Base-by-base conservation (phyloP, 2,113 vertebrate genomes). In the Turdus rufiventris region DNA sequence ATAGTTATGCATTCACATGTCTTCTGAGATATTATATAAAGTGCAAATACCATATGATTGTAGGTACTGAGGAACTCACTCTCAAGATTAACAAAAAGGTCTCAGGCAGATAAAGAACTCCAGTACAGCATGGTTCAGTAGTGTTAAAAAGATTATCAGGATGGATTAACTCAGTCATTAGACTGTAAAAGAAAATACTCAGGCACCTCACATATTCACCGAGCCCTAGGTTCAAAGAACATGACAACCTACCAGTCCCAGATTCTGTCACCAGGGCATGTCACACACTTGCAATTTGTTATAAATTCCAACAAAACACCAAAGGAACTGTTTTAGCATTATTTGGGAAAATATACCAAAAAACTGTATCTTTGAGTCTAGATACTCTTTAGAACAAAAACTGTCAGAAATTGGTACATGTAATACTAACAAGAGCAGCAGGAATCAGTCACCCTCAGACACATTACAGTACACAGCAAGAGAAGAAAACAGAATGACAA, bases 1-100 rank as follows among this genome's bases (percentile, higher is more conserved):
- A 53, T 8, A 63, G 17, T 15, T n/a, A 79, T 50, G 54, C 54
- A 88, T 68, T 76, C 21, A 60, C 79, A 50, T 56, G 15, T 61
- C 60, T 89, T 81, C 70, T 42, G 28, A 53, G 45, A 38, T 82
- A 56, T 33, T 38, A 67, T 40, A 48, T 2, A 50, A 21, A 70
- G 76, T 54, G 70, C 28, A 96, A 89, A 96, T 66, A 76, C 45
- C 2, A 0, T 42, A 34, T 61, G 67, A 91, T 34, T 73, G n/a
- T 73, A 83, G 14, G 50, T 57, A 51, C 65, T 31, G n/a, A 45
- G 62, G 66, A 88, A 80, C 71, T 70, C 0, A 1, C 45, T 88
- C 67, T 58, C 42, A 70, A 88, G 71, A 94, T 85, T 83, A 93
- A 87, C 28, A 67, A 54, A 80, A 78, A 79, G 42, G 45, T 95